Evolutionary conservation across 2,797 vertebrate species (phyloP).

Genomic region (Poecilia velifera): DNA sequence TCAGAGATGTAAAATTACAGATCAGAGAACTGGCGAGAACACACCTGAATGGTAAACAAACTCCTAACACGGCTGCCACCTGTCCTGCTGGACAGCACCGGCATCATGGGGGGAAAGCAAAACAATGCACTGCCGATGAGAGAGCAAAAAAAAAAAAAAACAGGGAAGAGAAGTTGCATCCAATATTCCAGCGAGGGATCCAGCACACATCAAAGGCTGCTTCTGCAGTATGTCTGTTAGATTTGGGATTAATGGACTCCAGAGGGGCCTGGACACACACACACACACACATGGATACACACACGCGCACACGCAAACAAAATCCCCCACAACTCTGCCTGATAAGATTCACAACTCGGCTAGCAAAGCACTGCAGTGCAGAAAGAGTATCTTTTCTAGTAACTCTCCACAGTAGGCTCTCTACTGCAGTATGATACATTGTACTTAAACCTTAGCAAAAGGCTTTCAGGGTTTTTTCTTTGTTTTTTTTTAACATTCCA

Average conservation of each 20-base stretch:
- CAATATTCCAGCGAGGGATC: slow-evolving; percentile 77
- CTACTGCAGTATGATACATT: slow-evolving; percentile 46
- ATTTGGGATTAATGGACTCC: slow-evolving; percentile 83
- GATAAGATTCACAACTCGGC: slow-evolving; percentile 72
- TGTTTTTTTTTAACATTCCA: slow-evolving; percentile 34
- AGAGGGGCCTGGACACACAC: slow-evolving; percentile 74
- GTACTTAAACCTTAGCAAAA: slow-evolving; percentile 33
- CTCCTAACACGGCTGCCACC: slow-evolving; percentile 65
- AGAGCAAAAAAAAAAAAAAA: slow-evolving; percentile 27
- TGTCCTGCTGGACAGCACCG: slow-evolving; percentile 61
- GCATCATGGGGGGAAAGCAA: slow-evolving; percentile 30
- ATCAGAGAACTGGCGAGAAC: slow-evolving; percentile 75
- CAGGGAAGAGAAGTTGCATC: slow-evolving; percentile 60
- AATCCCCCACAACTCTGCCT: slow-evolving; percentile 65
- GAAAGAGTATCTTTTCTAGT: slow-evolving; percentile 61
- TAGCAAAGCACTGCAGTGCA: slow-evolving; percentile 71
- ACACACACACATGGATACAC: slow-evolving; percentile 48
- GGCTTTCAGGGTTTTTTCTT: slow-evolving; percentile 21
- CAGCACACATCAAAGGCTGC: slow-evolving; percentile 77
- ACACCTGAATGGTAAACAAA: slow-evolving; percentile 78
- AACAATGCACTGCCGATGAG: slow-evolving; percentile 58
- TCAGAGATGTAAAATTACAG: slow-evolving; percentile 84
- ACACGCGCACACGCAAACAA: slow-evolving; percentile 50
- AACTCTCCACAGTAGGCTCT: slow-evolving; percentile 52
- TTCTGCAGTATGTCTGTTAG: slow-evolving; percentile 78